Conservation (phyloP, 2,888 invertebrate species). For the Tryphoninae sp. region DNA sequence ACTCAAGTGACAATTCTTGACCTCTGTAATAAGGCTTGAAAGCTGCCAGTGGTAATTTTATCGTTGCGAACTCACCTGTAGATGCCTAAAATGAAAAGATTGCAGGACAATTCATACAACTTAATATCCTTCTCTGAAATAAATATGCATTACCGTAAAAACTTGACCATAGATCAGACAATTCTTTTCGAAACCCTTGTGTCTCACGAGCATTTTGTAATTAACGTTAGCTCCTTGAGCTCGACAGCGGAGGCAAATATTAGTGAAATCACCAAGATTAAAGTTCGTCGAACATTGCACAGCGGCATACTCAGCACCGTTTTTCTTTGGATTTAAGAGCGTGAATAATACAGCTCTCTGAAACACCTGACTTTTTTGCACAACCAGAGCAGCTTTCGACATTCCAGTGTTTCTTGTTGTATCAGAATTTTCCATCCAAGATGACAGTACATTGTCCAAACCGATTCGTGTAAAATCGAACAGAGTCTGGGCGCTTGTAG, state of each 20-base stretch:
- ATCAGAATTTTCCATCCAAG: constrained; percentile 81
- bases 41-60: constrained; percentile 77
- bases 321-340: constrained; percentile 80
- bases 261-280: constrained; percentile 74
- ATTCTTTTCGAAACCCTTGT: constrained; percentile 76
- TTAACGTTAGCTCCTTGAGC: constrained; percentile 79
- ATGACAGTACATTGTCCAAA: constrained; percentile 69
- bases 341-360: constrained; percentile 81
- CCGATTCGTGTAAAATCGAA: constrained; percentile 71
- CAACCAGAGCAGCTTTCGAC: constrained; percentile 80
- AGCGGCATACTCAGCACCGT: constrained; percentile 81
- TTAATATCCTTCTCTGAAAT: neutral
- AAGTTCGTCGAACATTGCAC: constrained; percentile 74
- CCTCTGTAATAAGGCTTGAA: constrained; percentile 81
- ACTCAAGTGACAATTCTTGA: constrained; percentile 72
- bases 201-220: constrained; percentile 80
- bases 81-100: constrained; percentile 73
- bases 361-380: constrained; percentile 78
- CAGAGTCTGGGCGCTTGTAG: constrained; percentile 65
- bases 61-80: constrained; percentile 71
- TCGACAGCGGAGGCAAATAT: constrained; percentile 76
- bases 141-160: constrained; percentile 73
- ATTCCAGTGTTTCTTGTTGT: constrained; percentile 78
- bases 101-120: no score
- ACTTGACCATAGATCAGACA: constrained; percentile 79